Evolutionary conservation across 2,888 invertebrate genomes (phyloP), one percentile per base, ranked within the genome.

Genomic region (Auanema freiburgensis): DNA sequence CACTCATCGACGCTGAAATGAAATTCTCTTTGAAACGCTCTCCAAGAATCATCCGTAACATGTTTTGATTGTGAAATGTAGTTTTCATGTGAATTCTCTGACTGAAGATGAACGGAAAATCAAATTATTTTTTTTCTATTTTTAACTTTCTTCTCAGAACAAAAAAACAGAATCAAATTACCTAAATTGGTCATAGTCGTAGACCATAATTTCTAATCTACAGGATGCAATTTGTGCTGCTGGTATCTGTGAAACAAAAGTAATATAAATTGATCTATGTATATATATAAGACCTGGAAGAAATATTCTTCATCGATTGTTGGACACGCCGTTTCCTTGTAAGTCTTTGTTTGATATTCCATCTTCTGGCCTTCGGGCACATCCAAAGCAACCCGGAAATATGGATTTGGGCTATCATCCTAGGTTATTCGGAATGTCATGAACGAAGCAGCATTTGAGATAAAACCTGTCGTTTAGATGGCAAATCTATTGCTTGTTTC

Each of bases 401-500:
- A 76, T 8, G 78, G 75, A 62, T 77, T 79, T 21, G 79, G 79
- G 46, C 61, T 54, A 18, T 73, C 78, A 56, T 77, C 79, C 64
- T 65, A 44, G 11, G 25, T 42, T 10, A 14, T 50, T 16, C 41
- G 40, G 18, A 18, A 1, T 0, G 16, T 57, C 46, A 18, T 11
- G 16, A 23, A 54, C 21, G 14, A 16, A 1, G 14, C 21, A 66
- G 69, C 40, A 64, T 66, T 6, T 64, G 70, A 14, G 53, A 25
- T 54, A 60, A 62, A 24, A 68, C 71, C 63, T 81, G 78, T 59
- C 81, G 58, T 74, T 65, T 77, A 18, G 79, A 66, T 3, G 79
- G 76, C 21, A 84, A 69, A 59, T 84, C 83, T n/a, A 89, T 84
- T 69, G 89, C 89, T 85, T 90, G 89, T 60, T 89, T 85, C 10